phyloP scores from a whole-genome alignment of 2,797 vertebrate species.

The Selene dorsalis region DNA sequence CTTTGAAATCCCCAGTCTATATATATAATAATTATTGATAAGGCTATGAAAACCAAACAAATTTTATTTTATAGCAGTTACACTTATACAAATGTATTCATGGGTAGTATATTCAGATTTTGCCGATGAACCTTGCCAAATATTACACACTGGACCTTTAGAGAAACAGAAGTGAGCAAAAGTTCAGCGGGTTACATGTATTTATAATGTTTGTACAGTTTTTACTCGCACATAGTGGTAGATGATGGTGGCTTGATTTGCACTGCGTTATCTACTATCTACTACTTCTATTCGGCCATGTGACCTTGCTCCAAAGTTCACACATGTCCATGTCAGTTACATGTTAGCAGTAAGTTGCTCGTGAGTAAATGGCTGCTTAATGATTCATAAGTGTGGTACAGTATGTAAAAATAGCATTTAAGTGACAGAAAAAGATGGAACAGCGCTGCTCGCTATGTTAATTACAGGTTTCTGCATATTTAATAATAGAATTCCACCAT shows the following conservation, averaged over 20 bases:
- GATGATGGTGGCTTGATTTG: neutral
- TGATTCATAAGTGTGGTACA: neutral
- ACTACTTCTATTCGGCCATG: neutral
- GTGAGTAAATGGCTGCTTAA: neutral
- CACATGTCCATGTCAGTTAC: neutral
- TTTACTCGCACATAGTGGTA: neutral
- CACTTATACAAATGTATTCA: no score
- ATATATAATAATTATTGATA: no score
- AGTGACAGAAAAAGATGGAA: neutral
- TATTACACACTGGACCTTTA: no score
- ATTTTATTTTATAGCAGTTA: no score
- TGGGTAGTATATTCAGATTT: no score
- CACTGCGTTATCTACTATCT: neutral
- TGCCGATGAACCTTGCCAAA: no score
- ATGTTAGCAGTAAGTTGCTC: slow-evolving; percentile 4
- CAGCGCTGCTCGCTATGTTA: neutral
- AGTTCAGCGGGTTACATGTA: neutral
- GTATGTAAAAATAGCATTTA: slow-evolving; percentile 1
- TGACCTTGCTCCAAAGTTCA: neutral
- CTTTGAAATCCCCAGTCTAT: no score
- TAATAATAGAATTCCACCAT: slow-evolving; percentile 2
- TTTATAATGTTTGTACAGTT: neutral
- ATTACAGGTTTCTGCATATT: slow-evolving; percentile 2
- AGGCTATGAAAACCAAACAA: no score
- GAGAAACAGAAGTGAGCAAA: no score